These are phyloP conservation scores for Dryomyza anilis DNA, from an alignment of 2,888 invertebrate species.

Conservation along the genomic window DNA sequence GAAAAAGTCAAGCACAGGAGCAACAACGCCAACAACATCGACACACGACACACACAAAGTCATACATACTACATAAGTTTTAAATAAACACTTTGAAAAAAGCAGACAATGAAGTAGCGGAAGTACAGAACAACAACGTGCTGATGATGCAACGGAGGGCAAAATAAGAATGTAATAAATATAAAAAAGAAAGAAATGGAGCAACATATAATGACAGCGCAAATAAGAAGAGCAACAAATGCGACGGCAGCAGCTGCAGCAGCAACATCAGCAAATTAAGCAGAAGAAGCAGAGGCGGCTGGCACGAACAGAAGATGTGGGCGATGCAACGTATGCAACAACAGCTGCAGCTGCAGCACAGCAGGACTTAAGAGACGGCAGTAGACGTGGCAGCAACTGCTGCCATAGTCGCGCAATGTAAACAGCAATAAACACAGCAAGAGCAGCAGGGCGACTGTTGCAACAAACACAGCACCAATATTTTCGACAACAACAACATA, in stretches of 20 bases:
- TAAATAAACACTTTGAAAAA: background rate
- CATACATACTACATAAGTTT: background rate
- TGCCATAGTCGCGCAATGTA: background rate
- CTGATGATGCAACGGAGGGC: slow-evolving; percentile 4
- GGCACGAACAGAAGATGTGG: background rate
- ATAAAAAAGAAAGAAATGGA: background rate
- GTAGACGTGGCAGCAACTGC: too few species aligned
- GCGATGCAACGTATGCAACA: background rate
- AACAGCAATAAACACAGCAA: background rate
- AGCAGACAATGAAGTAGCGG: background rate
- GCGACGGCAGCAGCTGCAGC: background rate
- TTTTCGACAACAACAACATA: too few species aligned
- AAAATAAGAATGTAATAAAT: background rate
- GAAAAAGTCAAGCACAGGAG: slow-evolving; percentile 13
- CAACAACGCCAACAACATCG: too few species aligned
- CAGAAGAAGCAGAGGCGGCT: background rate
- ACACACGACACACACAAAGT: background rate
- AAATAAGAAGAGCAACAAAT: background rate
- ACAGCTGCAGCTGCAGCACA: background rate
- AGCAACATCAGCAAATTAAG: too few species aligned
- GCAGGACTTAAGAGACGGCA: background rate
- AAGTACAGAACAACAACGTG: background rate
- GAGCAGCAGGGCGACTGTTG: too few species aligned
- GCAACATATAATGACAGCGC: background rate
- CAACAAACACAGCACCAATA: too few species aligned